Evolutionary conservation across 2,113 vertebrate genomes (phyloP), one percentile per base, ranked within the genome.

Genomic region (Pollimyrus isidori): DNA sequence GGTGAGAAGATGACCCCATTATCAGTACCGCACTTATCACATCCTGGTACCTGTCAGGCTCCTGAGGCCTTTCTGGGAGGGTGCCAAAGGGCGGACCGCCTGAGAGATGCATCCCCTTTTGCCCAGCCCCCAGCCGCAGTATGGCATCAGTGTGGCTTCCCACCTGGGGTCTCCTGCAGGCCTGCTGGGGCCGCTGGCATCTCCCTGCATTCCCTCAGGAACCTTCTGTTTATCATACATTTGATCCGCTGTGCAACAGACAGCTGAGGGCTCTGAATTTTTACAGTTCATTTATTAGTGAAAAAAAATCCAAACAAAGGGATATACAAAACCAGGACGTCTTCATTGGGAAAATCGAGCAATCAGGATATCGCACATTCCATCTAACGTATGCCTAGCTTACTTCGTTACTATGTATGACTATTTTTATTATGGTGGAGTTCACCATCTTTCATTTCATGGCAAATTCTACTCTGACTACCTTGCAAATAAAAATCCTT

Each of bases 1-100:
- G n/a, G 69, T 39, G 30, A 39, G 69, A 82, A 76, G 35, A 80
- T 53, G 83, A 89, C 49, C 76, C 88, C n/a, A 53, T 85, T 35
- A 85, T 53, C 50, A 15, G 30, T 3, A 53, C 76, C 53, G 21
- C 42, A 84, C 88, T 89, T 58, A 84, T 84, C 53, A 42, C 52
- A 35, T 85, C 23, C 80, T 42, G 17, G 21, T 48, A 23, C 80
- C 39, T n/a, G 53, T 89, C 62, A 49, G 82, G 21, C 76, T 39
- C 88, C 13, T 19, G 52, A 46, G 6, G 39, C 35, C 53, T 19
- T 53, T 52, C 80, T 7, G 52, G 52, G 48, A n/a, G 39, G 23
- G 76, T 35, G 88, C 83, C 80, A 39, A 50, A 26, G 39, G 15
- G n/a, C n/a, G 5, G 15, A 39, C 15, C 5, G 30, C 69, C n/a